These are phyloP conservation scores for Drosophila ohnishii DNA, from an alignment of 1,140 invertebrate genomes.

Conservation along the genomic window DNA sequence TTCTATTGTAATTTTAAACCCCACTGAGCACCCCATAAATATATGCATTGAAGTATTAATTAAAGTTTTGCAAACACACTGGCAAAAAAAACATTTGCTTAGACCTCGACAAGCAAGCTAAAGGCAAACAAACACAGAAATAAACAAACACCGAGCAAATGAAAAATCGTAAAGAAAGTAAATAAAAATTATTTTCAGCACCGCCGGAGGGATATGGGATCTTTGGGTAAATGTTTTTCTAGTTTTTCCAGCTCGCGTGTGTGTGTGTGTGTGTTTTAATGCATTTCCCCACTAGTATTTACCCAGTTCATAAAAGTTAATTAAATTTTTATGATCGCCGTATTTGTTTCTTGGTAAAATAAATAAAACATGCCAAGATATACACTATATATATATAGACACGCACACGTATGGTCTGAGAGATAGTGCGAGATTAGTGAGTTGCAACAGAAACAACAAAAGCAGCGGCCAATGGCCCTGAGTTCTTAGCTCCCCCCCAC, in stretches of 20 bases:
- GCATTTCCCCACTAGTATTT: conserved; percentile 59
- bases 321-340: conserved; percentile 76
- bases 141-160: conserved; percentile 48
- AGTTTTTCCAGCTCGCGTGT: conserved; percentile 24
- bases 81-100: conserved; percentile 62
- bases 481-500: conserved; percentile 12
- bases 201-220: conserved; percentile 2
- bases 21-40: conserved; percentile 6
- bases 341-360: conserved; percentile 75
- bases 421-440: conserved; percentile 65
- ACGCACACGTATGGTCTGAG: conserved; percentile 6
- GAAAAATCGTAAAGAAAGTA: conserved; percentile 58
- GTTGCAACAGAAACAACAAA: conserved; percentile 44
- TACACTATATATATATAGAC: conserved; percentile 6
- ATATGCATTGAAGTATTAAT: conserved; percentile 55
- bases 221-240: conserved; percentile 42
- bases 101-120: conserved; percentile 53
- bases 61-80: conserved; percentile 63
- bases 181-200: conserved; percentile 35
- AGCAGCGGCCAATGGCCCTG: conserved; percentile 35
- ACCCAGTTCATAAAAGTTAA: conserved; percentile 79
- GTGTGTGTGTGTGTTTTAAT: conserved; percentile 41
- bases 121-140: conserved; percentile 40
- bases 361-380: conserved; percentile 62
- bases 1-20: not conserved